Evolutionary conservation across 2,888 invertebrate genomes (phyloP), one percentile per base, ranked within the genome.

Genomic region (Autographa pulchrina): DNA sequence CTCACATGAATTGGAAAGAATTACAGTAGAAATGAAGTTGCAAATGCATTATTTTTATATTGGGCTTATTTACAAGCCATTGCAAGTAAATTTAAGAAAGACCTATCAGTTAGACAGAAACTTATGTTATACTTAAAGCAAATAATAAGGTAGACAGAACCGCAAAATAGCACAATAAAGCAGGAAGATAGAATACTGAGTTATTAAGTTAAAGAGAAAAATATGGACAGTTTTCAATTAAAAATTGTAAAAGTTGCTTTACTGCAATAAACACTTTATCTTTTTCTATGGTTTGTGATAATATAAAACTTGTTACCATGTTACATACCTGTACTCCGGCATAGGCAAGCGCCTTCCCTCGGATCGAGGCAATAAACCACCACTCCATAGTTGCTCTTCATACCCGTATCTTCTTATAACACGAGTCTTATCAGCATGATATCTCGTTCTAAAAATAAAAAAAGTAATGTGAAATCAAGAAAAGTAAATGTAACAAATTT

Each of bases 371-470:
- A 98, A 91, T 35, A 97, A 84, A 1, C 98, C 99, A 72, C 95
- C 94, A 84, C 96, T 96, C 84, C 97, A 94, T 61, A 98, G 92
- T 75, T 93, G 94, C 61, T 98, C 98, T 75, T 96, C 89, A 84
- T 97, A 98, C 1, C 98, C 98, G 88, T 97, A 96, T 82, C 98
- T 96, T 68, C 97, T 96, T 5, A 97, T 86, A 14, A 97, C 84
- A 3, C 97, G 97, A 2, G 97, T 82, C 93, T 96, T 96, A 72
- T 97, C 96, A 68, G 97, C 96, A 93, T 97, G 96, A 90, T 97
- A 97, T 78, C 97, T 88, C 32, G 94, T 93, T 75, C 96, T 96
- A 78, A 14, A 91, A 91, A 70, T 68, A n/a, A 60, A 63, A 31
- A 48, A 72, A 38, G 41, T 59, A n/a, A 62, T 58, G 62, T 65